These are phyloP conservation scores for Tyria jacobaeae DNA, from an alignment of 2,888 invertebrate species.

Conservation along the genomic window DNA sequence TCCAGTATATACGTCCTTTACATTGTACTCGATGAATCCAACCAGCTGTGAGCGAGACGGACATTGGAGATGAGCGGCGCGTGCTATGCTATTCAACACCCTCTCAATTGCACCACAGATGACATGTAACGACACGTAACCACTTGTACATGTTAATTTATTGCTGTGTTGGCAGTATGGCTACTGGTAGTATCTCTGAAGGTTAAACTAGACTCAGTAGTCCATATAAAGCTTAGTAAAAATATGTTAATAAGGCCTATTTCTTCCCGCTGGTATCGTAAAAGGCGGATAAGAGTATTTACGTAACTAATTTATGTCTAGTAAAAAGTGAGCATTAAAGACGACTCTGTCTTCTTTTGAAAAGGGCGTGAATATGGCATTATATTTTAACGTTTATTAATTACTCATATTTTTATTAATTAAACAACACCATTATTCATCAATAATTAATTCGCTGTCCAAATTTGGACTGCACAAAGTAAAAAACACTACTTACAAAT, in stretches of 20 bases:
- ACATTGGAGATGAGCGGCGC: constrained; percentile 33
- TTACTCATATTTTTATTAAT: background rate
- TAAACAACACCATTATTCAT: background rate
- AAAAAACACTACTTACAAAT: background rate
- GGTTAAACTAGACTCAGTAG: background rate
- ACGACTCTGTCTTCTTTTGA: no score
- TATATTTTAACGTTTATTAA: no score
- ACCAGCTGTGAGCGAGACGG: constrained; percentile 17
- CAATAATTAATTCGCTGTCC: background rate
- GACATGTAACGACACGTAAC: constrained; percentile 9
- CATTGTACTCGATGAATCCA: background rate
- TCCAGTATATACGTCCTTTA: background rate
- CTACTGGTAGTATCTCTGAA: background rate
- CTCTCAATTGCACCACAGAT: constrained; percentile 18
- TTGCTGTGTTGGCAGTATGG: constrained; percentile 2
- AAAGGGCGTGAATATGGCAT: no score
- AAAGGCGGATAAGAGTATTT: no score
- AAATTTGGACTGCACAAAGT: background rate
- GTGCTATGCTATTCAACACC: constrained; percentile 46
- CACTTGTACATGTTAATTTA: constrained; percentile 11
- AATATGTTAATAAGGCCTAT: no score
- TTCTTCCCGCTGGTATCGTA: no score
- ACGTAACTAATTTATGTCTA: no score
- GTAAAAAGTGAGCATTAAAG: no score
- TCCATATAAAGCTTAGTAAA: no score